phyloP scores from a whole-genome alignment of 1,140 invertebrate genomes.

The Aphelenchoides avenae region DNA sequence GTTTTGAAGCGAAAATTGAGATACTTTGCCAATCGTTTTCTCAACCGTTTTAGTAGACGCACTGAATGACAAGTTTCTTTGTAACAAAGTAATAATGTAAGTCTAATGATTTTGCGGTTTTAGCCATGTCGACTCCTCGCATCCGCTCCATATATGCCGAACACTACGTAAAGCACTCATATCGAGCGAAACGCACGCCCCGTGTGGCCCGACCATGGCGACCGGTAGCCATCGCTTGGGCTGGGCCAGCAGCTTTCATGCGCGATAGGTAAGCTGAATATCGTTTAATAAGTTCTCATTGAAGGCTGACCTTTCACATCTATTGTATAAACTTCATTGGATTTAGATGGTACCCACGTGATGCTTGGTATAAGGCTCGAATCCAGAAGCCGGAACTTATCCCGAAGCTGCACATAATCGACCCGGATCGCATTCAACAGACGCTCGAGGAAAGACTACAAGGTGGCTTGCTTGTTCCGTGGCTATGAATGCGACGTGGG shows the following conservation, averaged over 20 bases:
- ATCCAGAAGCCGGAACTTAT: conserved; percentile 54
- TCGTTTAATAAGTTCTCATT: conserved; percentile 4
- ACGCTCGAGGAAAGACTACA: conserved; percentile 19
- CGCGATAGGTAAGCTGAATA: conserved; percentile 40
- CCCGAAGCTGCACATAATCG: conserved; percentile 56
- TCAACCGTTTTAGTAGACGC: no score
- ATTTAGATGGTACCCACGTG: conserved; percentile 54
- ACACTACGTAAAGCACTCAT: conserved; percentile 35
- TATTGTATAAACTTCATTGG: conserved; percentile 17
- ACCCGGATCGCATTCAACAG: conserved; percentile 41
- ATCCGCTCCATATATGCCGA: conserved; percentile 39
- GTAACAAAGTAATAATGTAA: no score
- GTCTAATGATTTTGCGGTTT: no score
- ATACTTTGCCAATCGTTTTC: no score
- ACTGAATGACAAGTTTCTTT: no score
- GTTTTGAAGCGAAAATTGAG: no score
- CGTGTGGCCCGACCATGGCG: conserved; percentile 48
- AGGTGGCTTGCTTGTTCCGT: conserved; percentile 11
- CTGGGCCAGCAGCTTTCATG: conserved; percentile 54
- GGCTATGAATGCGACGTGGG: neutral
- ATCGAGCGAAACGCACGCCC: conserved; percentile 43
- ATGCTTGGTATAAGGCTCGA: conserved; percentile 57
- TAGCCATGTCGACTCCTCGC: no score
- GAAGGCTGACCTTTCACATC: conserved; percentile 2
- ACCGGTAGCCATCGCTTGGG: conserved; percentile 56